phyloP scores from a whole-genome alignment of 2,888 invertebrate genomes.

The Heteromyza rotundicornis region DNA sequence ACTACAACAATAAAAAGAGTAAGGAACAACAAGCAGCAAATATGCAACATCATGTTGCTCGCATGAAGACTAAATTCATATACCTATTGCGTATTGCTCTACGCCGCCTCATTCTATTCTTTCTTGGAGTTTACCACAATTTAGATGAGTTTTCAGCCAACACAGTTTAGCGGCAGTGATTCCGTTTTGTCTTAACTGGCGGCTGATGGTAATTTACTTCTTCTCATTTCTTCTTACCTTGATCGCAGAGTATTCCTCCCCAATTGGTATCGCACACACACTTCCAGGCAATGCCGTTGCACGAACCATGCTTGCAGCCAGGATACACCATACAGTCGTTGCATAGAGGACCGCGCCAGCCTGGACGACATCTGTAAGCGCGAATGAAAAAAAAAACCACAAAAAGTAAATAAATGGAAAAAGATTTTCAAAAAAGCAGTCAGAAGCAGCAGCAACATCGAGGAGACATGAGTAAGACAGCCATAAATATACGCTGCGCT shows the following conservation, averaged over 20 bases:
- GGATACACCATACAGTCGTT: constrained; percentile 94
- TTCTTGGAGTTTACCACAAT: constrained; percentile 21
- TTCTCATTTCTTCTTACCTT: constrained; percentile 67
- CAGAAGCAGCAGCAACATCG: not conserved
- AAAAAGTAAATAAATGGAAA: too few species aligned
- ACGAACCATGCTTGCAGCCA: constrained; percentile 95
- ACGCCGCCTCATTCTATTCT: not conserved
- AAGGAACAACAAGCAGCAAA: constrained; percentile 15
- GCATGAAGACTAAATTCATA: constrained; percentile 29
- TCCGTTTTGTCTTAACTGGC: constrained; percentile 15
- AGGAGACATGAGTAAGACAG: not conserved
- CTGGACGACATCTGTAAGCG: constrained; percentile 79
- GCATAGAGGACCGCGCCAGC: constrained; percentile 92
- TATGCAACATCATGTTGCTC: constrained; percentile 4
- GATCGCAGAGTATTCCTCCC: constrained; percentile 98
- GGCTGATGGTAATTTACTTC: constrained; percentile 13
- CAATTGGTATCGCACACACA: constrained; percentile 98
- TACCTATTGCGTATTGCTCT: not conserved
- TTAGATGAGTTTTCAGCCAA: constrained; percentile 30
- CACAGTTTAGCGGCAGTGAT: not conserved
- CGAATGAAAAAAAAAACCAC: not conserved
- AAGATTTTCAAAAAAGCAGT: too few species aligned
- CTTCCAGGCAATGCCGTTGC: constrained; percentile 92
- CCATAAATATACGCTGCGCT: constrained; percentile 9
- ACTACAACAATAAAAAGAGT: constrained; percentile 21